A percentile compares a stretch with the other conserved stretches of the same genome.
These are phyloP conservation scores for Metellina segmentata DNA, from an alignment of 2,888 invertebrate species.

Conservation along the genomic window DNA sequence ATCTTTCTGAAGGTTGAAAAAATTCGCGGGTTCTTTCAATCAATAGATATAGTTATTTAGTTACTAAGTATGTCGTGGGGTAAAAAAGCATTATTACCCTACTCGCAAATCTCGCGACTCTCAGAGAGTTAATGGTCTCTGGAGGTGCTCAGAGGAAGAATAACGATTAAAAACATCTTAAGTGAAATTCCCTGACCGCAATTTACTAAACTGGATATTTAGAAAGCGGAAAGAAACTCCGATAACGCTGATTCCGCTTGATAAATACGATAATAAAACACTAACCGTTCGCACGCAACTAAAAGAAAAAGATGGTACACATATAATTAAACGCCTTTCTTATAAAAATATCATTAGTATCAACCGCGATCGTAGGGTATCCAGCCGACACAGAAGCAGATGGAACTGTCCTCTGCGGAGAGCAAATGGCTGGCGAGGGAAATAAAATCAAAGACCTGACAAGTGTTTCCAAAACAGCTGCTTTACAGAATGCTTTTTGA, in stretches of 20 bases:
- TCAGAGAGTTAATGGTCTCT: background rate
- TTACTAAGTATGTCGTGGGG: too few species aligned
- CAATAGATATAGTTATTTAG: too few species aligned
- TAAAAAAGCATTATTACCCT: too few species aligned
- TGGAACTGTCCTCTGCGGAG: conserved; percentile 2
- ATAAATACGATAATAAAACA: background rate
- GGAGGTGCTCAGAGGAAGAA: background rate
- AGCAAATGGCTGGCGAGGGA: conserved; percentile 27
- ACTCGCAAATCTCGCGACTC: too few species aligned
- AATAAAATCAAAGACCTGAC: conserved; percentile 37
- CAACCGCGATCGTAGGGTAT: background rate
- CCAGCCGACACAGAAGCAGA: conserved; percentile 28
- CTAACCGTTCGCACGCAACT: conserved; percentile 11
- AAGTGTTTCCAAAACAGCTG: conserved; percentile 48
- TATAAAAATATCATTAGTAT: conserved; percentile 4
- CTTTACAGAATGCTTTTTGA: conserved; percentile 14
- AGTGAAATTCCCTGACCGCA: background rate
- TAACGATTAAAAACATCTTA: background rate
- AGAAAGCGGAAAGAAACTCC: background rate
- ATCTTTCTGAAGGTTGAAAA: too few species aligned
- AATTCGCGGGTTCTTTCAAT: too few species aligned
- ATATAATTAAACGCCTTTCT: background rate
- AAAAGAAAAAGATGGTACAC: background rate
- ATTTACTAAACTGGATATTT: conserved; percentile 14
- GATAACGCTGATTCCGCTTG: background rate